phyloP scores from a whole-genome alignment of 2,888 invertebrate species.

The Ichneumon xanthorius region DNA sequence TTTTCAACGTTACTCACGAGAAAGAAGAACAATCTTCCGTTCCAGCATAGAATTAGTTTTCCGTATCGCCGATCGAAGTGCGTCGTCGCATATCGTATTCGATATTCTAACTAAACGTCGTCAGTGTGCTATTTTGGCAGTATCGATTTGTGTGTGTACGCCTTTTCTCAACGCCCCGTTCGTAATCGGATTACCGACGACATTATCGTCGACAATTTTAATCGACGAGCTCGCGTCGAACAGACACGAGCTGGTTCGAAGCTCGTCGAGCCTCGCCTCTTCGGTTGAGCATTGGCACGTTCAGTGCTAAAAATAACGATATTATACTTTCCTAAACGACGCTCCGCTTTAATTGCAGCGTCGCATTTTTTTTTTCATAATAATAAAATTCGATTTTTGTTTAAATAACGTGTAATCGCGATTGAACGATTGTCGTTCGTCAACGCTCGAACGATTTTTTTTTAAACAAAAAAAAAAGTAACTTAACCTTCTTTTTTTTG shows the following conservation, averaged over 20 bases:
- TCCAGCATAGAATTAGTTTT: slow-evolving; percentile 3
- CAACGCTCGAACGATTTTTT: slow-evolving; percentile 21
- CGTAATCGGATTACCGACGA: neutral
- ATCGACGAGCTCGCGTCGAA: neutral
- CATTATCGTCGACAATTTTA: slow-evolving; percentile 1
- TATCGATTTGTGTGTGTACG: slow-evolving; percentile 62
- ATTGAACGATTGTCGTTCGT: slow-evolving; percentile 10
- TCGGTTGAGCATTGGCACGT: slow-evolving; percentile 70
- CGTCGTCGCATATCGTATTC: slow-evolving; percentile 33
- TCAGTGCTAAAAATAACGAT: slow-evolving; percentile 66
- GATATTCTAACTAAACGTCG: slow-evolving; percentile 63
- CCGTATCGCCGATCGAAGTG: slow-evolving; percentile 13
- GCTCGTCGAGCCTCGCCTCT: slow-evolving; percentile 54
- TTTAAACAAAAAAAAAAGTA: slow-evolving; percentile 18
- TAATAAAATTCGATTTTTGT: slow-evolving; percentile 24
- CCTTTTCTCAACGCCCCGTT: slow-evolving; percentile 23
- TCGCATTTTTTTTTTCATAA: slow-evolving; percentile 30
- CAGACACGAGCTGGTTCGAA: slow-evolving; percentile 6
- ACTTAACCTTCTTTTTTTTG: slow-evolving; percentile 18
- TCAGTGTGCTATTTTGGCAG: slow-evolving; percentile 65
- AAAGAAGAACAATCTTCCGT: neutral
- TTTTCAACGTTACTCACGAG: neutral
- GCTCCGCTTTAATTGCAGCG: slow-evolving; percentile 47
- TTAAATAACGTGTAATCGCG: slow-evolving; percentile 9
- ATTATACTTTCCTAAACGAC: slow-evolving; percentile 62